phyloP scores from a whole-genome alignment of 2,797 vertebrate genomes.

The Benthosema pterotum region DNA sequence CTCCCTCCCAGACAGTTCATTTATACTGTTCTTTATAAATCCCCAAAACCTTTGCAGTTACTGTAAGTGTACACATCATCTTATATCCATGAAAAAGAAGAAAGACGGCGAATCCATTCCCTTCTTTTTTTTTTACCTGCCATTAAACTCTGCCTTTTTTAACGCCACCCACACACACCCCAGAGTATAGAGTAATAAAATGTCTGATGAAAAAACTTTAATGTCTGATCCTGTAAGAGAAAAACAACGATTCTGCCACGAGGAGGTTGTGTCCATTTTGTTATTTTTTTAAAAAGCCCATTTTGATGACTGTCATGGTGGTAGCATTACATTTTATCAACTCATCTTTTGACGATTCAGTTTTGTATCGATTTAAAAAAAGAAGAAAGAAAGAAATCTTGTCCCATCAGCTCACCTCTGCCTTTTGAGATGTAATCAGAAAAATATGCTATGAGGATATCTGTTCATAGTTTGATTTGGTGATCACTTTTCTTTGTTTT shows the following conservation, averaged over 20 bases:
- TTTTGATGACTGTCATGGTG: slow-evolving; percentile 18
- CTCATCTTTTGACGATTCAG: slow-evolving; percentile 17
- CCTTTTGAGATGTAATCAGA: slow-evolving; percentile 17
- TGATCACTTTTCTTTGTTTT: slow-evolving; percentile 42
- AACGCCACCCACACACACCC: slow-evolving; percentile 37
- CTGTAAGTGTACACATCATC: slow-evolving; percentile 39
- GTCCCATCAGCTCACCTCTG: slow-evolving; percentile 12
- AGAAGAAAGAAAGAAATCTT: no score
- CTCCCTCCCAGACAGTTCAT: slow-evolving; percentile 80
- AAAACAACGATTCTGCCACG: slow-evolving; percentile 49
- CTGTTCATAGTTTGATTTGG: slow-evolving; percentile 19
- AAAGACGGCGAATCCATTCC: slow-evolving; percentile 69
- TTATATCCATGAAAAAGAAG: slow-evolving; percentile 41
- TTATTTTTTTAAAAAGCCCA: slow-evolving; percentile 25
- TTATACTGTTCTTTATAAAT: slow-evolving; percentile 72
- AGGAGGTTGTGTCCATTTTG: slow-evolving; percentile 38
- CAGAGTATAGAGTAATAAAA: slow-evolving; percentile 56
- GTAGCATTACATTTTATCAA: slow-evolving; percentile 26
- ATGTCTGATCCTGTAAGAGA: slow-evolving; percentile 49
- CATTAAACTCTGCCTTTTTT: slow-evolving; percentile 51
- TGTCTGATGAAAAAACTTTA: slow-evolving; percentile 54
- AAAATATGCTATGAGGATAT: slow-evolving; percentile 31
- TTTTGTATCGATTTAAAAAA: slow-evolving; percentile 13
- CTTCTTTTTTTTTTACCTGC: slow-evolving; percentile 41
- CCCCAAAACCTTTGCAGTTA: slow-evolving; percentile 58